phyloP scores from a whole-genome alignment of 2,888 invertebrate species.

The Cheilosia urbana region DNA sequence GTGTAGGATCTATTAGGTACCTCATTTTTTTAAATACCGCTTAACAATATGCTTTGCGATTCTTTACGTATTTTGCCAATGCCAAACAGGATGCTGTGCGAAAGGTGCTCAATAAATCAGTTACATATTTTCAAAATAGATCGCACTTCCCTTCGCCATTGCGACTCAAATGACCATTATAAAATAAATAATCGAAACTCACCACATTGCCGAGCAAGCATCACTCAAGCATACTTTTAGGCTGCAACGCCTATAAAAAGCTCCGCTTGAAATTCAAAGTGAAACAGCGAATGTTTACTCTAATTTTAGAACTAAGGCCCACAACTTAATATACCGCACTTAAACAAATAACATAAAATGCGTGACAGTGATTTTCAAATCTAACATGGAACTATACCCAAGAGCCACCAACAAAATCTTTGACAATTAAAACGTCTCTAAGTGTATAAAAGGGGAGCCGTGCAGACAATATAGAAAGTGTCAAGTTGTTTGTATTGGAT shows the following conservation, averaged over 20 bases:
- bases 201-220: slow-evolving; percentile 24
- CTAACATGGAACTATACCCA: slow-evolving; percentile 26
- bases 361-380: slow-evolving; percentile 24
- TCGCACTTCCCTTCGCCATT: slow-evolving; percentile 31
- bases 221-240: slow-evolving; percentile 50
- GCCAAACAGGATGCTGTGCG: too few relatives aligned
- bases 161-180: slow-evolving; percentile 31
- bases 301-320: slow-evolving; percentile 8
- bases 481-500: slow-evolving; percentile 6
- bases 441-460: background rate
- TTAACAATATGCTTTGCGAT: too few relatives aligned
- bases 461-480: slow-evolving; percentile 18
- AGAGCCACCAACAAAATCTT: background rate
- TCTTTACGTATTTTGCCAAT: too few relatives aligned
- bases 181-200: background rate
- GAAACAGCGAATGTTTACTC: background rate
- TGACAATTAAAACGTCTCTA: background rate
- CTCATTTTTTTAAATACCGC: too few relatives aligned
- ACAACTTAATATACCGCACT: background rate
- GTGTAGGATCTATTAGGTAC: too few relatives aligned
- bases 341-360: slow-evolving; percentile 37
- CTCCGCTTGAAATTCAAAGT: slow-evolving; percentile 21
- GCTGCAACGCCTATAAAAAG: slow-evolving; percentile 32
- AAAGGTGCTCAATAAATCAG: too few relatives aligned
- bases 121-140: too few relatives aligned